phyloP scores from a whole-genome alignment of 2,113 vertebrate genomes.

The Bubo blakistoni region DNA sequence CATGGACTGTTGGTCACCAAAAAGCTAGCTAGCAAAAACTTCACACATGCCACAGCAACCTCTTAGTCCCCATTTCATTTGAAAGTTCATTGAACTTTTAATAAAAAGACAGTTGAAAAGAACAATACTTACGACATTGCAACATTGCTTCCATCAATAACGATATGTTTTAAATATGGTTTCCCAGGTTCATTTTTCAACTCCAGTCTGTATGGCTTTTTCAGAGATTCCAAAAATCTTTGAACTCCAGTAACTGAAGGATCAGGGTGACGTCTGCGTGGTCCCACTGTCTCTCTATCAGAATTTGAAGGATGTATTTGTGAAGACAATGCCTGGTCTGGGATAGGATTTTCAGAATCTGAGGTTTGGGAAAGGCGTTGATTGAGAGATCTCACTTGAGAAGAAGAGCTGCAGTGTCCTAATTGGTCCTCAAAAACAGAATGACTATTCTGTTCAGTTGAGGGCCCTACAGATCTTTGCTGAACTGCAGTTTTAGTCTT shows the following conservation, averaged over 20 bases:
- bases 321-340: background rate
- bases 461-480: conserved; percentile 71
- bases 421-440: conserved; percentile 40
- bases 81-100: background rate
- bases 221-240: conserved; percentile 89
- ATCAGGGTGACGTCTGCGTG: conserved; percentile 23
- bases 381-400: conserved; percentile 18
- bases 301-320: background rate
- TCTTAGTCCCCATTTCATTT: background rate
- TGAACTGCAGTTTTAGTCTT: conserved; percentile 76
- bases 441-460: background rate
- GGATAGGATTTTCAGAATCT: background rate
- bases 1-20: background rate
- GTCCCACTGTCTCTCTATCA: background rate
- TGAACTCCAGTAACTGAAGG: conserved; percentile 85
- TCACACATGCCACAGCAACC: background rate
- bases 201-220: conserved; percentile 84
- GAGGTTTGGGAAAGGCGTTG: background rate
- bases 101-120: background rate
- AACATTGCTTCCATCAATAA: conserved; percentile 97
- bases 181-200: conserved; percentile 88
- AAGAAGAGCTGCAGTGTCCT: conserved; percentile 47
- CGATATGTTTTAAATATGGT: conserved; percentile 82
- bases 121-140: conserved; percentile 90
- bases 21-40: background rate